Conservation (phyloP, 2,113 vertebrate genomes). For the Chloebia gouldiae region DNA sequence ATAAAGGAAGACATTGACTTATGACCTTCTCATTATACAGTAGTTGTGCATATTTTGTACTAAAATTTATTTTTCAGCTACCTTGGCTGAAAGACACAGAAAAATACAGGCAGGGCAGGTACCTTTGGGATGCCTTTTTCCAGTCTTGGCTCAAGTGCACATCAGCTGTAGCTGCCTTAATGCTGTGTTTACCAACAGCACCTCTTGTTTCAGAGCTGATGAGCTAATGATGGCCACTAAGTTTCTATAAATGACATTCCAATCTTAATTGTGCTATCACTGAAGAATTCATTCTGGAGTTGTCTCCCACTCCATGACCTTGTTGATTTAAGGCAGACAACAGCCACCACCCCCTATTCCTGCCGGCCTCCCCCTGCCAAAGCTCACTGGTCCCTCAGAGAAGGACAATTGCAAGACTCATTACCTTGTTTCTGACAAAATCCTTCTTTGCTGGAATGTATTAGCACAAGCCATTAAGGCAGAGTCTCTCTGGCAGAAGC, state of each 20-base stretch:
- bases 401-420: constrained; percentile 47
- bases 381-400: background rate
- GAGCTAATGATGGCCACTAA: background rate
- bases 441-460: constrained; percentile 42
- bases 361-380: background rate
- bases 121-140: background rate
- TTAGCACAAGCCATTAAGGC: constrained; percentile 65
- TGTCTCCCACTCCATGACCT: background rate
- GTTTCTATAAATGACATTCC: background rate
- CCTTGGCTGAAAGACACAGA: background rate
- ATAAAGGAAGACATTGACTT: background rate
- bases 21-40: background rate
- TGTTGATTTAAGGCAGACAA: background rate
- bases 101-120: background rate
- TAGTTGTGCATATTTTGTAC: background rate
- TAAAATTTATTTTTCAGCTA: background rate
- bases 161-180: background rate
- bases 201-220: background rate
- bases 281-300: background rate
- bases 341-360: background rate
- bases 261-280: background rate
- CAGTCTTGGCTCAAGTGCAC: background rate
- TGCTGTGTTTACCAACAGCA: background rate
- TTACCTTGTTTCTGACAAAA: constrained; percentile 63
- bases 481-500: constrained; percentile 67